Evolutionary conservation across 2,113 vertebrate genomes (phyloP), one percentile per base, ranked within the genome.

Genomic region (Sceloporus tristichus): DNA sequence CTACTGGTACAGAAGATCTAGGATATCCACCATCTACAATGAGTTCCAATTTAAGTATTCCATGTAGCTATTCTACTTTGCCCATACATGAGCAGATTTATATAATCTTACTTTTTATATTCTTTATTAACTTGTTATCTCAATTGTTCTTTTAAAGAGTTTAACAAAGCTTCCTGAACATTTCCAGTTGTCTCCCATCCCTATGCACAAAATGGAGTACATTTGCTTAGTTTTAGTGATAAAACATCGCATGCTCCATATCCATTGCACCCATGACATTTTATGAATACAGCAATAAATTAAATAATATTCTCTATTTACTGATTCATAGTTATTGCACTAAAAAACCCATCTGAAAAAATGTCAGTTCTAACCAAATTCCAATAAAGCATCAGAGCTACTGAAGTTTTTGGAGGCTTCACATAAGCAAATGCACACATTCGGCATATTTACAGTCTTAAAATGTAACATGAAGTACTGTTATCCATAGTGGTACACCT

Each of bases 1-100:
- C 38, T 66, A n/a, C 83, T 23, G 18, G 87, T 9, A 82, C 0
- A 0, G 80, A 70, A 29, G 68, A 9, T 70, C 8, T 16, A 59
- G 5, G 9, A 11, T 59, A 16, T 59, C 5, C 56, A 59, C 48
- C 11, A 4, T 70, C 7, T 34, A 5, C 56, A 10, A 79, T 1
- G 65, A 48, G 89, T 13, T 2, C 5, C 66, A 0, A 34, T 82
- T 62, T 71, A 87, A 53, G 3, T 56, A n/a, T 4, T 76, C 9
- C 1, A n/a, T 21, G 23, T 29, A n/a, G 23, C 11, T 62, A 87
- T 75, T 8, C 8, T 18, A 38, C 38, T n/a, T 88, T 82, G 84
- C 29, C 13, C 23, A 73, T 34, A 8, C 9, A 91, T 23, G 76
- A 19, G 8, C 18, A 73, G 74, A 87, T 53, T 79, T 54, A 7